A percentile compares a stretch with the other conserved stretches of the same genome.
These are phyloP conservation scores for Enchytraeus crypticus DNA, from an alignment of 2,888 invertebrate genomes.

Conservation along the genomic window DNA sequence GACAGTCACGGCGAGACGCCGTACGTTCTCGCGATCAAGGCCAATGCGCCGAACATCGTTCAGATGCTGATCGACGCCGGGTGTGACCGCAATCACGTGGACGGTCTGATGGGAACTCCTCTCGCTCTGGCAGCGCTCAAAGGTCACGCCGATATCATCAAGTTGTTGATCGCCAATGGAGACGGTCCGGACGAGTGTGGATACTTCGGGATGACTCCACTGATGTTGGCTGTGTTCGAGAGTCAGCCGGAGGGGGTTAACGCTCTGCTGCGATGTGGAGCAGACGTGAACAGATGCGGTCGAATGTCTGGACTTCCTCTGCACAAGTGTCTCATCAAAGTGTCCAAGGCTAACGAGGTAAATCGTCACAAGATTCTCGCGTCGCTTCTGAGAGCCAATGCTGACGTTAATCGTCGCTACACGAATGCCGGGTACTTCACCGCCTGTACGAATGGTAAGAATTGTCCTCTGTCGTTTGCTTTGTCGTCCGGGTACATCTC, in stretches of 20 bases:
- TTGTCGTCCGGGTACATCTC: slow-evolving; percentile 16
- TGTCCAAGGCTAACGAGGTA: slow-evolving; percentile 7
- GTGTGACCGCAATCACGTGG: slow-evolving; percentile 15
- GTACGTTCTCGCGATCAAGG: slow-evolving; percentile 7
- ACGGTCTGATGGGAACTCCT: slow-evolving; percentile 18
- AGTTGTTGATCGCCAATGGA: slow-evolving; percentile 8
- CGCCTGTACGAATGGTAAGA: slow-evolving; percentile 13
- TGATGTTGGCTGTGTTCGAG: slow-evolving; percentile 16
- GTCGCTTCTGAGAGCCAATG: slow-evolving; percentile 12
- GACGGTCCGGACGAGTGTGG: slow-evolving; percentile 20
- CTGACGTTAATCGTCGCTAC: slow-evolving; percentile 10
- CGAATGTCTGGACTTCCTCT: slow-evolving; percentile 8
- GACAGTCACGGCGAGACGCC: slow-evolving; percentile 13
- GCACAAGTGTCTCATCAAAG: neutral
- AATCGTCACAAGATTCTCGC: slow-evolving; percentile 8
- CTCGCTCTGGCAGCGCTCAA: slow-evolving; percentile 12
- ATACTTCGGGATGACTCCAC: slow-evolving; percentile 18
- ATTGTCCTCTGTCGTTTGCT: slow-evolving; percentile 18
- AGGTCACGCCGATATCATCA: slow-evolving; percentile 7
- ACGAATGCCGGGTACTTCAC: slow-evolving; percentile 15
- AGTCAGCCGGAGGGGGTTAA: slow-evolving; percentile 5
- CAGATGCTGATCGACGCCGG: slow-evolving; percentile 10
- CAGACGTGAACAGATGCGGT: slow-evolving; percentile 8
- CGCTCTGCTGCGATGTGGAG: slow-evolving; percentile 11
- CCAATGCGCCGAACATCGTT: neutral